Base-by-base conservation (phyloP, 2,888 invertebrate species). In the Sialis fuliginosa region DNA sequence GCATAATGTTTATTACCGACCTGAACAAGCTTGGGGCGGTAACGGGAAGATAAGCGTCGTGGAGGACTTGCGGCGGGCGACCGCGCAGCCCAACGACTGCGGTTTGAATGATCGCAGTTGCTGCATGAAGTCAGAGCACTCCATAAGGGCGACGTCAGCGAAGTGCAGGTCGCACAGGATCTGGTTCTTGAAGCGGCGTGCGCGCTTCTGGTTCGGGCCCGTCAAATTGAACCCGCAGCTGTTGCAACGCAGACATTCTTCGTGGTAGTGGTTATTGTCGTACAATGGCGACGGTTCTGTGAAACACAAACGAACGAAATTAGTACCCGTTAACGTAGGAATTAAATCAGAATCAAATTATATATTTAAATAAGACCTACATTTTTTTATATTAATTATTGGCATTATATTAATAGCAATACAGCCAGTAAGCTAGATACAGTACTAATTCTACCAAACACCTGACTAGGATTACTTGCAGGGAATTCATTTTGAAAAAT, bases 71-170 rank as follows among this genome's bases (percentile, higher is more conserved):
- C 92, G 77, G 61, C 92, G 71, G 51, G 91, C 91, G 58, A 92
- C 92, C 57, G 91, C 91, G 72, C 90, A 92, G 66, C 92, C 92
- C 65, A 92, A 73, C 58, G 89, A 89, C 73, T 92, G 91, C 58
- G 91, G 89, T 72, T 92, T 92, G 75, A 92, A 92, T 72, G 89
- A 85, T 62, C 91, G 81, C 64, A 92, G 77, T 72, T 92, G 91
- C 72, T 91, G 90, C 89, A 92, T 90, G 73, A 91, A 92, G 76
- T 92, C 91, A 59, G 89, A 87, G 74, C 88, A 89, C 83, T 91
- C 91, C 88, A 91, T 89, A 66, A 91, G 86, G 68, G 90, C 87
- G 57, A 91, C 90, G 84, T 92, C 92, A 62, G 90, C 90, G 67
- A 91, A 92, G 74, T 92, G 92, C 67, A 92, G 75, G 70, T 91